phyloP scores from a whole-genome alignment of 2,113 vertebrate genomes.

The Xiphorhynchus elegans region DNA sequence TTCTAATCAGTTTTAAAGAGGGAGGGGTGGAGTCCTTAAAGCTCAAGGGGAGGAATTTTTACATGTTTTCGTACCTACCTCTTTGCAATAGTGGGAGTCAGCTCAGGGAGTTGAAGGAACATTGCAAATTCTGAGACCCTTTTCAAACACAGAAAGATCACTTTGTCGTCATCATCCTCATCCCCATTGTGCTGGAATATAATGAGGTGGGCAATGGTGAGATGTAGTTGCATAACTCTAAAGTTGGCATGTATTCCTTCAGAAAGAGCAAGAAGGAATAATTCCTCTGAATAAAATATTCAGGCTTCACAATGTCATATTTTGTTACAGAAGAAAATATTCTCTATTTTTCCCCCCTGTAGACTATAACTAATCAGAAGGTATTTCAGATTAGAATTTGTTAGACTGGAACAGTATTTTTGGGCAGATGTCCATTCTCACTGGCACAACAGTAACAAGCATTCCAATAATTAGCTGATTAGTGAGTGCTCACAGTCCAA shows the following conservation, averaged over 20 bases:
- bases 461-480: not conserved
- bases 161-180: not conserved
- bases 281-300: not conserved
- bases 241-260: not conserved
- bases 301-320: not conserved
- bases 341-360: accelerated
- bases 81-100: not conserved
- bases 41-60: not conserved
- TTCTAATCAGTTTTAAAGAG: not conserved
- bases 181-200: not conserved
- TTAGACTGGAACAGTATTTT: not conserved
- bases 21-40: not conserved
- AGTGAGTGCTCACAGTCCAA: not conserved
- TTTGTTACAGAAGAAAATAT: not conserved
- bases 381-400: not conserved
- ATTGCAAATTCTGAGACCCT: not conserved
- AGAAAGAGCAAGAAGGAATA: not conserved
- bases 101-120: not conserved
- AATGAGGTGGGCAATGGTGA: not conserved
- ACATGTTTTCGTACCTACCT: not conserved
- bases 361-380: not conserved
- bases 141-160: not conserved
- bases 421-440: not conserved
- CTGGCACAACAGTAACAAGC: not conserved
- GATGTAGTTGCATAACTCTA: not conserved